Evolutionary conservation across 53 echinoderm and acorn worm species (phyloP).

Genomic region (Pentamera pediparva): DNA sequence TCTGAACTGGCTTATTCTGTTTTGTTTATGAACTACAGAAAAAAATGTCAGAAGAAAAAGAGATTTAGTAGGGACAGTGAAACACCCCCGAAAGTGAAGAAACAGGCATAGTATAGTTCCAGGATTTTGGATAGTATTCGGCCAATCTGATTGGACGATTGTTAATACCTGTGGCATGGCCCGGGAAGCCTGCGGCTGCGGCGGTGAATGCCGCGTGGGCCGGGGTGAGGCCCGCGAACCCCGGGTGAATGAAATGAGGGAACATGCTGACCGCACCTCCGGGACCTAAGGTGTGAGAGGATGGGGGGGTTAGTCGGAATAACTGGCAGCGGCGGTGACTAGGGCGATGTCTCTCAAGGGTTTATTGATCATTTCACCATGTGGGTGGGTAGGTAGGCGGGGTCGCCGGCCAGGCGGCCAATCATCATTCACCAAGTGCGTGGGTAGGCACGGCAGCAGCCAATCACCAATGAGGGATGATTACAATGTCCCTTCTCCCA

Average conservation of each 20-base stretch:
- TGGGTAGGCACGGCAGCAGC: too few species aligned
- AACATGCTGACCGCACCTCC: slow-evolving; percentile 37
- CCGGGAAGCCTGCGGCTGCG: slow-evolving; percentile 39
- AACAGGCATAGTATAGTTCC: too few species aligned
- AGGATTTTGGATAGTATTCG: neutral
- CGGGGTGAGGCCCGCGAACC: slow-evolving; percentile 40
- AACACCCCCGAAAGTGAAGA: slow-evolving; percentile 18
- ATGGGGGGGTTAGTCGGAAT: slow-evolving; percentile 21
- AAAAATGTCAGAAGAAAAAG: neutral
- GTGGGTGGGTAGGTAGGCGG: too few species aligned
- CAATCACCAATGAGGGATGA: too few species aligned
- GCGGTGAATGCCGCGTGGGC: slow-evolving; percentile 32
- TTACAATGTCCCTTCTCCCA: too few species aligned
- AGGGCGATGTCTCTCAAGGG: slow-evolving; percentile 21
- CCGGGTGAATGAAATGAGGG: slow-evolving; percentile 24
- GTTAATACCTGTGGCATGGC: slow-evolving; percentile 34
- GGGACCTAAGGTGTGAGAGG: slow-evolving; percentile 7
- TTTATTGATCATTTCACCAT: slow-evolving; percentile 11
- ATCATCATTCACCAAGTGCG: too few species aligned
- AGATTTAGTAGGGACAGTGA: slow-evolving; percentile 10
- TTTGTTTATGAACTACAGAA: too few species aligned
- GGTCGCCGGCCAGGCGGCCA: too few species aligned
- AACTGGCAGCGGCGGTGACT: too few species aligned
- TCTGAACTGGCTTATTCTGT: too few species aligned
- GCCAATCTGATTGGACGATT: neutral